A percentile compares a stretch with the other conserved stretches of the same genome.
These are phyloP conservation scores for Ellobius talpinus DNA, from an alignment of 2,113 vertebrate genomes.

Conservation along the genomic window DNA sequence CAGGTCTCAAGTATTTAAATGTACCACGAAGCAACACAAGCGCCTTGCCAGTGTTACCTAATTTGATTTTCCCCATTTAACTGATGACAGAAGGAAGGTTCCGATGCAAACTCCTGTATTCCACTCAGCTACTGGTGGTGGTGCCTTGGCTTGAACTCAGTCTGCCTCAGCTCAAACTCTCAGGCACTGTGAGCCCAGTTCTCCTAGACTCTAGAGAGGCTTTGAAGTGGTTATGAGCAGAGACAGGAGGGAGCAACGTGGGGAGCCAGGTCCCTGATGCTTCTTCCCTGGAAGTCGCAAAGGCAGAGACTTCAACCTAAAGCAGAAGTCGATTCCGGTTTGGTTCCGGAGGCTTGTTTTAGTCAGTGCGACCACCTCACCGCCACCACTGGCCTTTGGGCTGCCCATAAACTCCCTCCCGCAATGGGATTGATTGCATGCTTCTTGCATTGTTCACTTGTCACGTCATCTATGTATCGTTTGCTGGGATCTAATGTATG, in stretches of 20 bases:
- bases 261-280: neutral
- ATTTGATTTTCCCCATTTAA: neutral
- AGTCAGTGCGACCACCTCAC: neutral
- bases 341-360: neutral
- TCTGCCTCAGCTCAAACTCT: neutral
- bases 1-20: neutral
- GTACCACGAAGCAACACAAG: neutral
- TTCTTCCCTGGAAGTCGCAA: neutral
- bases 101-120: neutral
- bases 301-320: rapidly evolving
- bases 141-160: neutral
- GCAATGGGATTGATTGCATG: neutral
- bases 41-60: neutral
- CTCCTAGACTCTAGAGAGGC: neutral
- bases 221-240: neutral
- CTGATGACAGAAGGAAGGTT: neutral
- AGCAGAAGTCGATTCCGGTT: too few species aligned
- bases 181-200: neutral
- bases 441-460: neutral
- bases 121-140: neutral
- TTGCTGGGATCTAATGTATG: neutral
- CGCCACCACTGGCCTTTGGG: neutral
- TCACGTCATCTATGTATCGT: neutral
- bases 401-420: neutral
- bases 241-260: neutral